A percentile compares a stretch with the other conserved stretches of the same genome.
Evolutionary conservation across 2,888 invertebrate species (phyloP).

Genomic region (Xestoiulus laeticollis): DNA sequence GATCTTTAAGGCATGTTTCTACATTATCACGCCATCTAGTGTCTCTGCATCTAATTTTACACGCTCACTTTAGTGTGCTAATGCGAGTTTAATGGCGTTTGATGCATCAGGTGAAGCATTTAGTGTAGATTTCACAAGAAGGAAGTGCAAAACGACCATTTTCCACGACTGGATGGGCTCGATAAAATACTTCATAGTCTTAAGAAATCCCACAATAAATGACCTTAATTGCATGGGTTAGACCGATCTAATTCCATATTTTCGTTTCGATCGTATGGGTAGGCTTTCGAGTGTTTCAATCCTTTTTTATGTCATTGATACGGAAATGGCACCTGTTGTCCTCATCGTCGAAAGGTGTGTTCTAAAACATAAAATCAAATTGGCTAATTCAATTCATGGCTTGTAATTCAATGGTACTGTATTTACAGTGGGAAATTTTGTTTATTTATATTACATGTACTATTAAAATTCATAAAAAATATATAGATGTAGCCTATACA

Average conservation of each 20-base stretch:
- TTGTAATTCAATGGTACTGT: too few species aligned
- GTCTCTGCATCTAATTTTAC: too few species aligned
- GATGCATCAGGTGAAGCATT: neutral
- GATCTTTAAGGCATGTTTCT: too few species aligned
- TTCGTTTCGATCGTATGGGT: neutral
- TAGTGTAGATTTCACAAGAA: neutral
- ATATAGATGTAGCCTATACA: too few species aligned
- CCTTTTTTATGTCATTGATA: neutral
- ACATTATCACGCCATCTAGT: too few species aligned
- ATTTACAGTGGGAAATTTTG: too few species aligned
- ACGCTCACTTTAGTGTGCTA: neutral
- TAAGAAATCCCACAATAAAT: neutral
- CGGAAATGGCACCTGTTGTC: neutral
- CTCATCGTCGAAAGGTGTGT: neutral
- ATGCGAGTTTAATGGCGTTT: neutral
- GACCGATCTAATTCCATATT: neutral
- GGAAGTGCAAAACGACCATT: neutral
- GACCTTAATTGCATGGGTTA: slow-evolving; percentile 9
- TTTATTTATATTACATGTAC: too few species aligned
- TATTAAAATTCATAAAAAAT: too few species aligned
- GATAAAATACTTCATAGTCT: neutral
- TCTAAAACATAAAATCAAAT: neutral
- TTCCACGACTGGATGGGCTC: neutral
- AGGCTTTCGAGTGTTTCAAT: neutral
- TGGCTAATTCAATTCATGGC: neutral